These are phyloP conservation scores for Drosophila kurseongensis DNA, from an alignment of 1,140 invertebrate genomes.

Conservation along the genomic window DNA sequence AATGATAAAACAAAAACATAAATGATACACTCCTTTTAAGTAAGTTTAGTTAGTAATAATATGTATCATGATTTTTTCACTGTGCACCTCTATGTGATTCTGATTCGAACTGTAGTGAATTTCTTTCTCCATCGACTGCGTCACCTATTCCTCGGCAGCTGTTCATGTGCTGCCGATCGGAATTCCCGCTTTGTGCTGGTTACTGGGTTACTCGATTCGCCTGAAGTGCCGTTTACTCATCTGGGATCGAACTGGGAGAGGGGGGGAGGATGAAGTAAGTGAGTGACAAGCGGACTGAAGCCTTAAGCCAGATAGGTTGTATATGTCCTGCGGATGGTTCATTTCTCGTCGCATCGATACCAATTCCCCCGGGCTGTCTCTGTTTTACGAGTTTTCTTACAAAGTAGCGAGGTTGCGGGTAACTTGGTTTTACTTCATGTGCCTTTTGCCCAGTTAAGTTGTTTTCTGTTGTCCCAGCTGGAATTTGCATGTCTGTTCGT, in stretches of 20 bases:
- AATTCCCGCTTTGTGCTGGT: slow-evolving; percentile 41
- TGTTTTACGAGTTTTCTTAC: slow-evolving; percentile 14
- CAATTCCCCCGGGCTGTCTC: slow-evolving; percentile 9
- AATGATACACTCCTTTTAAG: no score
- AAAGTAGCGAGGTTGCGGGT: slow-evolving; percentile 33
- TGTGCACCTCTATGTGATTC: background rate
- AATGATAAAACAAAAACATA: no score
- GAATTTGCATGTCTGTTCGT: slow-evolving; percentile 52
- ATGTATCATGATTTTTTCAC: background rate
- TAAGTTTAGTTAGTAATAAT: no score
- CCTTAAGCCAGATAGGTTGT: slow-evolving; percentile 11
- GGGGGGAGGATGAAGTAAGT: background rate
- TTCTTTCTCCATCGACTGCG: slow-evolving; percentile 4
- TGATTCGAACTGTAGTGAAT: slow-evolving; percentile 11
- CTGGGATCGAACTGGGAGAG: slow-evolving; percentile 24
- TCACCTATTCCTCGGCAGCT: slow-evolving; percentile 30
- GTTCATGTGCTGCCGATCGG: slow-evolving; percentile 8
- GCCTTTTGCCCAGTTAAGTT: slow-evolving; percentile 22
- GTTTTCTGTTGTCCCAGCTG: slow-evolving; percentile 27
- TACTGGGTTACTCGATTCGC: slow-evolving; percentile 8
- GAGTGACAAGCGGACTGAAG: slow-evolving; percentile 13
- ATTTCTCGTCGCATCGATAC: slow-evolving; percentile 14
- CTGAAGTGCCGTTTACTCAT: slow-evolving; percentile 40
- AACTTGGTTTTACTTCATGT: slow-evolving; percentile 32
- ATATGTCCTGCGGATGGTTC: slow-evolving; percentile 8